Percentiles rank a stretch among this genome's conserved stretches.
Conservation (phyloP, 2,888 invertebrate species). For the Byasa hedistus region DNA sequence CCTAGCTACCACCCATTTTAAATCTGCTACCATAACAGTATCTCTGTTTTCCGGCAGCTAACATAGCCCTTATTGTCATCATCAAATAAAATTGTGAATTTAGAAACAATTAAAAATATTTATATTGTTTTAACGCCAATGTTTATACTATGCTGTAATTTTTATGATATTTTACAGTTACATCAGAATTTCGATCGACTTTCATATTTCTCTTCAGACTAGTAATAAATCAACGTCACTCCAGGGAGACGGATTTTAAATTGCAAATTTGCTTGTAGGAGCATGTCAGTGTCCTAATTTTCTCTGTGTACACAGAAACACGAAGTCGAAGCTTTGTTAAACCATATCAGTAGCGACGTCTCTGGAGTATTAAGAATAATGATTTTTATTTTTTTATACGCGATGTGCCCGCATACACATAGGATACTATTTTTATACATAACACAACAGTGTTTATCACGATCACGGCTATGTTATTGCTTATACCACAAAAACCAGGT, state of each 20-base stretch:
- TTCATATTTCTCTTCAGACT: conserved; percentile 2
- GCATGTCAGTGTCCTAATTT: not conserved
- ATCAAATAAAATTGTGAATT: too few species aligned
- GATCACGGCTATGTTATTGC: too few species aligned
- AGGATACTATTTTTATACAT: not conserved
- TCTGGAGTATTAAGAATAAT: not conserved
- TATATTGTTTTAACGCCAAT: too few species aligned
- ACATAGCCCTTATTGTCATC: too few species aligned
- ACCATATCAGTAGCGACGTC: not conserved
- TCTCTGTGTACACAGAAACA: not conserved
- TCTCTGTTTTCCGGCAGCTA: too few species aligned
- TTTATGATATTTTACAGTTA: not conserved
- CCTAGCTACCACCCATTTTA: too few species aligned
- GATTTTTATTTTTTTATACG: not conserved
- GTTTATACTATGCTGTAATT: not conserved
- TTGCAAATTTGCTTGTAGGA: not conserved
- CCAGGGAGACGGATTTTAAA: conserved; percentile 2
- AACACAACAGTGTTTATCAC: too few species aligned
- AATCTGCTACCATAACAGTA: too few species aligned
- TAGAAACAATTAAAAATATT: too few species aligned
- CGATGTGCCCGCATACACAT: not conserved
- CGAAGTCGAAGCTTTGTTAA: not conserved
- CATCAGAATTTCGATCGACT: not conserved
- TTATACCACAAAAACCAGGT: too few species aligned
- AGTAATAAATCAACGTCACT: conserved; percentile 3